Evolutionary conservation across 1,140 invertebrate genomes (phyloP).

Genomic region (Psix sp.): DNA sequence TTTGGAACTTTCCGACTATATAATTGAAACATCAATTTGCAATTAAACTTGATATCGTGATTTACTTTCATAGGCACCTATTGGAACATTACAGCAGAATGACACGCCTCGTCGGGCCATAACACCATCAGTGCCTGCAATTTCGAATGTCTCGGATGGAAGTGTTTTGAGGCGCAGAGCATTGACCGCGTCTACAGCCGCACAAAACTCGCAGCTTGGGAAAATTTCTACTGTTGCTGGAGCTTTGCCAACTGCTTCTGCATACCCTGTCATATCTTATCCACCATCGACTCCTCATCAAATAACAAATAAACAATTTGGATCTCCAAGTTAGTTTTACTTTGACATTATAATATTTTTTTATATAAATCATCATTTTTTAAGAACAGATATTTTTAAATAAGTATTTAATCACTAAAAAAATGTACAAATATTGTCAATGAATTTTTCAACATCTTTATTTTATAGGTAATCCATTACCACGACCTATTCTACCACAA

Average conservation of each 20-base stretch:
- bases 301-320: slow-evolving; percentile 57
- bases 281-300: slow-evolving; percentile 52
- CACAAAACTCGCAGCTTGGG: slow-evolving; percentile 58
- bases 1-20: too few relatives aligned
- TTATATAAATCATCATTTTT: background rate
- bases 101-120: slow-evolving; percentile 67
- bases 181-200: slow-evolving; percentile 57
- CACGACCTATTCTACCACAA: slow-evolving; percentile 77
- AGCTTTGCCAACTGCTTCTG: slow-evolving; percentile 40
- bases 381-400: background rate
- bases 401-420: background rate
- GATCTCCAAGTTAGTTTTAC: slow-evolving; percentile 66
- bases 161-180: slow-evolving; percentile 68
- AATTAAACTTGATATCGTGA: too few relatives aligned
- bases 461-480: slow-evolving; percentile 66
- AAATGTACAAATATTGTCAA: too few relatives aligned
- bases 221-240: slow-evolving; percentile 29
- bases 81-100: slow-evolving; percentile 12
- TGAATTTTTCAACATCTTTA: too few relatives aligned
- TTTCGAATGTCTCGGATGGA: slow-evolving; percentile 32
- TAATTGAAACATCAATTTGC: too few relatives aligned
- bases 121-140: slow-evolving; percentile 28
- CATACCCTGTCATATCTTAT: slow-evolving; percentile 39
- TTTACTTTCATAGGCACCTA: background rate
- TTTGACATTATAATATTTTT: slow-evolving; percentile 13